A percentile compares a stretch with the other conserved stretches of the same genome.
phyloP scores from a whole-genome alignment of 64 coral and sea anemone species.

The Acropora yongei region DNA sequence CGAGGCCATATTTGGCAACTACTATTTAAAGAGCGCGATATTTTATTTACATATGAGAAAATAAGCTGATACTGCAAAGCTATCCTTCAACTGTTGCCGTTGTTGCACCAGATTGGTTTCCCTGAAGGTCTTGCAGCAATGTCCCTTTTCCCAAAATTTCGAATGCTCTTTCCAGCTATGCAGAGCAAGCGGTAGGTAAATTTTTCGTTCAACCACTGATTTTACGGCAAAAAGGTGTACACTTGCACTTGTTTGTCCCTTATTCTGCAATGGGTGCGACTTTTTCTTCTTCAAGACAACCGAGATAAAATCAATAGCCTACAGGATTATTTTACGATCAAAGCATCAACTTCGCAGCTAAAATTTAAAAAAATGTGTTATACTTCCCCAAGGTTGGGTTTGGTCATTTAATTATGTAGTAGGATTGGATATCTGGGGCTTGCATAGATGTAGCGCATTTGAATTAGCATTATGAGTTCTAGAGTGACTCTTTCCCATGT shows the following conservation, averaged over 20 bases:
- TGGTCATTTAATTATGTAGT: too few relatives aligned
- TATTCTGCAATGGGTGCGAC: background rate
- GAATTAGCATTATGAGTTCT: too few relatives aligned
- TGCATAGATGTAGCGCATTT: too few relatives aligned
- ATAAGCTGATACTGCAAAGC: background rate
- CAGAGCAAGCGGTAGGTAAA: slow-evolving; percentile 16
- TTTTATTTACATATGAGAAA: slow-evolving; percentile 2
- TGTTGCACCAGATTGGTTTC: background rate
- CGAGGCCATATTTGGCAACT: slow-evolving; percentile 17
- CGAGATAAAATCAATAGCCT: background rate
- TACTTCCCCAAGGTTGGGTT: too few relatives aligned
- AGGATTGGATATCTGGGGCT: too few relatives aligned
- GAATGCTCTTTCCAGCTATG: slow-evolving; percentile 25
- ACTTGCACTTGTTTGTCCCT: background rate
- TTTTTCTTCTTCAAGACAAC: background rate
- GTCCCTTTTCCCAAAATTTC: slow-evolving; percentile 34
- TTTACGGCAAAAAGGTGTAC: too few relatives aligned
- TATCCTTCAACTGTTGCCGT: background rate
- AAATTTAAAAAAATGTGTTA: too few relatives aligned
- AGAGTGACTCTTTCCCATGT: too few relatives aligned
- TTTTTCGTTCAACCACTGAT: background rate
- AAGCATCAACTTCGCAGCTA: too few relatives aligned
- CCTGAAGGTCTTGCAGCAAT: background rate
- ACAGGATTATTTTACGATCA: too few relatives aligned
- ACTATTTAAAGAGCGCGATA: background rate